These are phyloP conservation scores for Sisyra nigra DNA, from an alignment of 2,888 invertebrate species.

Conservation along the genomic window DNA sequence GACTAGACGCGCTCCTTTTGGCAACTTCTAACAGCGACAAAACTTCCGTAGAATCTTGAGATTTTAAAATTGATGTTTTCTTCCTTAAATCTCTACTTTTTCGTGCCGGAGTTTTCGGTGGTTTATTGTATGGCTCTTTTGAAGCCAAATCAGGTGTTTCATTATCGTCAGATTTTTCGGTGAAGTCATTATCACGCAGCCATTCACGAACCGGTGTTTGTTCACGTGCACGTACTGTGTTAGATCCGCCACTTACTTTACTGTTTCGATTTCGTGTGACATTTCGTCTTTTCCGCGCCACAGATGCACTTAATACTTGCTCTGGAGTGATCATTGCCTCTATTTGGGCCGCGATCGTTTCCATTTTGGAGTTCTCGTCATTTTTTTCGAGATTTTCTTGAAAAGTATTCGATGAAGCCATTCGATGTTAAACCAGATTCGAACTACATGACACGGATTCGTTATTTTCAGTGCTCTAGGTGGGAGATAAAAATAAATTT, in stretches of 20 bases:
- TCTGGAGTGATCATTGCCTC: slow-evolving; percentile 23
- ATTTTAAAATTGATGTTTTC: slow-evolving; percentile 11
- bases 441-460: slow-evolving; percentile 20
- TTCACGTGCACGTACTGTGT: slow-evolving; percentile 37
- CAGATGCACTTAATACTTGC: slow-evolving; percentile 33
- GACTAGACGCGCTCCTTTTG: slow-evolving; percentile 19
- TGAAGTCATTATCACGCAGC: slow-evolving; percentile 10
- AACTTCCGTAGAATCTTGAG: slow-evolving; percentile 20
- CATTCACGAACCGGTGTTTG: slow-evolving; percentile 41
- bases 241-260: slow-evolving; percentile 24
- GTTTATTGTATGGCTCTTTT: background rate
- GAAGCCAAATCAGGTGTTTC: background rate
- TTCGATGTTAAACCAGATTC: slow-evolving; percentile 13
- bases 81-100: slow-evolving; percentile 5
- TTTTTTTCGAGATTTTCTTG: background rate
- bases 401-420: background rate
- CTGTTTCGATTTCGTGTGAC: slow-evolving; percentile 34
- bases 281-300: slow-evolving; percentile 41
- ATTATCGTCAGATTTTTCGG: slow-evolving; percentile 9
- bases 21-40: slow-evolving; percentile 21
- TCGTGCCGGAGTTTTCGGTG: background rate
- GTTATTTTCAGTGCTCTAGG: slow-evolving; percentile 8
- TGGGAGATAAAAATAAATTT: slow-evolving; percentile 9
- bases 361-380: slow-evolving; percentile 15
- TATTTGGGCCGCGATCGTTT: slow-evolving; percentile 13